Evolutionary conservation across 2,888 invertebrate genomes (phyloP).

Genomic region (Meteorus colon): DNA sequence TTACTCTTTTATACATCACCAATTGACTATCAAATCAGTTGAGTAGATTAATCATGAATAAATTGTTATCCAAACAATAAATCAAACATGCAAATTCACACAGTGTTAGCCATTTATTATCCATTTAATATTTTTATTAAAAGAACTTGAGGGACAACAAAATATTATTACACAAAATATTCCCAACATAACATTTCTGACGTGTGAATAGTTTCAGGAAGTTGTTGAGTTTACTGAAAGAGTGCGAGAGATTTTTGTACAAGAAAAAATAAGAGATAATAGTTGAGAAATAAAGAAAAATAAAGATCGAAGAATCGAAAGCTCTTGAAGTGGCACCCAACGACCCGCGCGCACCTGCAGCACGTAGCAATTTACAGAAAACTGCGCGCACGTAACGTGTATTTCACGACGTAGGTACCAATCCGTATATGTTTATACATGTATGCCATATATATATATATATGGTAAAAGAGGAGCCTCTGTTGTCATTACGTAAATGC

Average conservation of each 20-base stretch:
- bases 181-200: background rate
- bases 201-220: conserved; percentile 18
- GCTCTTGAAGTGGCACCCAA: conserved; percentile 38
- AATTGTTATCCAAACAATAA: too few relatives aligned
- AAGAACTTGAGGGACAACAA: too few relatives aligned
- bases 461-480: background rate
- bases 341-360: conserved; percentile 39
- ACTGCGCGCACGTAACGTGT: conserved; percentile 63
- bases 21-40: background rate
- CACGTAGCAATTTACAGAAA: conserved; percentile 68
- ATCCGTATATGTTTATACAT: background rate
- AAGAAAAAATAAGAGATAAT: background rate
- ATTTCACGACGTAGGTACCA: conserved; percentile 32
- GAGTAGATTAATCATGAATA: too few relatives aligned
- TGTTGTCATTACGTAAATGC: background rate
- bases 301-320: conserved; percentile 24
- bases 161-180: too few relatives aligned
- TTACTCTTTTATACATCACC: background rate
- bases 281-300: background rate
- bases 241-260: background rate
- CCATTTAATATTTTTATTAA: too few relatives aligned
- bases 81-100: too few relatives aligned
- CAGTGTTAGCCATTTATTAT: too few relatives aligned
- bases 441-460: background rate
- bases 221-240: background rate